Base-by-base conservation (phyloP, 2,797 vertebrate genomes). In the Cheirogaleus major region DNA sequence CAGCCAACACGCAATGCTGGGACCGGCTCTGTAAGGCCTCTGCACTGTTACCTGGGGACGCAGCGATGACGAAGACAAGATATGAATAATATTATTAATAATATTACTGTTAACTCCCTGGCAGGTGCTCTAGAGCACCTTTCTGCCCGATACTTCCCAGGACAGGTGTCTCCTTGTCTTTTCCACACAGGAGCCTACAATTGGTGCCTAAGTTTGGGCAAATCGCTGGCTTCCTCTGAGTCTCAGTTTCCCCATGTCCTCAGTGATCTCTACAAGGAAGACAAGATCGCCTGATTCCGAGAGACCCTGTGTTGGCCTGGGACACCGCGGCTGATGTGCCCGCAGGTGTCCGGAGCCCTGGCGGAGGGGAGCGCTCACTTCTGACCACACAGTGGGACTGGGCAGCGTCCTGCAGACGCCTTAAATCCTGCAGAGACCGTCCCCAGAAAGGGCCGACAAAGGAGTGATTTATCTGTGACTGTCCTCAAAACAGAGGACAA, bases 31-130 rank as follows among this genome's bases (percentile, higher is more conserved):
- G 2, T 32, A 25, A 12, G 23, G 50, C 25, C 76, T 45, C 72
- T 6, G 4, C 32, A 1, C 17, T 27, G 0, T 41, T 25, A 32
- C 3, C 23, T 55, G 22, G 25, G 52, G 25, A 35, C 0, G 1
- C 3, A 13, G 2, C 0, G 0, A 32, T 10, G 65, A 61, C 3
- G 14, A 72, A 87, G 70, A 50, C 13, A 17, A 23, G 84, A 7
- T 5, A 6, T 5, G 38, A n/a, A 3, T 4, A 57, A 25, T 10
- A 57, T 18, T 55, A 9, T 32, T 18, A 48, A 4, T 1, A 25
- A 59, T 25, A 27, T 14, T 41, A 7, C 38, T 18, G 20, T 41
- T 55, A 41, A 4, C 4, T 4, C 20, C 11, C 22, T 0, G 27
- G 17, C 8, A 22, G 70, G 4, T 15, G 70, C 48, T 41, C 35